phyloP scores from a whole-genome alignment of 1,140 invertebrate species.

The Centruroides sculpturatus region DNA sequence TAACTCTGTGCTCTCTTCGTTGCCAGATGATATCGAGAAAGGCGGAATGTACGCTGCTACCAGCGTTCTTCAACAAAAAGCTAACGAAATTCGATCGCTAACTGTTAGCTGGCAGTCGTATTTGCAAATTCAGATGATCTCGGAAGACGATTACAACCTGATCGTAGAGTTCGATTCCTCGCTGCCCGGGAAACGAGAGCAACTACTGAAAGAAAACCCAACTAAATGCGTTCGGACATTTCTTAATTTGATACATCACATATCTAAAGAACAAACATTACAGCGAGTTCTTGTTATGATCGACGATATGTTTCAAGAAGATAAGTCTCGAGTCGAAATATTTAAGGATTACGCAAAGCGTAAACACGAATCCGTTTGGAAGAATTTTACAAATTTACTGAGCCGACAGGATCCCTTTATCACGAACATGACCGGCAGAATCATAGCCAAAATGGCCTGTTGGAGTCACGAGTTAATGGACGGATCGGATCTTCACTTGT shows the following conservation, averaged over 20 bases:
- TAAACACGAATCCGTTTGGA: slow-evolving; percentile 77
- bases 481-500: slow-evolving; percentile 87
- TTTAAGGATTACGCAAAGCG: slow-evolving; percentile 78
- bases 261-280: slow-evolving; percentile 96
- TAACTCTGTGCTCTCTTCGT: slow-evolving; percentile 10
- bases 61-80: slow-evolving; percentile 81
- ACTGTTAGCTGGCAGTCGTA: slow-evolving; percentile 92
- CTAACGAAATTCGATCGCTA: slow-evolving; percentile 74
- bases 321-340: slow-evolving; percentile 87
- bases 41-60: slow-evolving; percentile 53
- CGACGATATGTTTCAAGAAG: slow-evolving; percentile 83
- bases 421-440: slow-evolving; percentile 75
- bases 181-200: slow-evolving; percentile 37
- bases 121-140: slow-evolving; percentile 91
- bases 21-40: slow-evolving; percentile 27
- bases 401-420: slow-evolving; percentile 95
- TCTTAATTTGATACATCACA: slow-evolving; percentile 80
- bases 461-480: slow-evolving; percentile 89
- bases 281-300: slow-evolving; percentile 97
- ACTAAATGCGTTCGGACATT: slow-evolving; percentile 84
- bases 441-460: slow-evolving; percentile 96
- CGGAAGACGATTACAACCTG: slow-evolving; percentile 81
- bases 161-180: slow-evolving; percentile 66
- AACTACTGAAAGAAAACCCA: slow-evolving; percentile 14
- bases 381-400: slow-evolving; percentile 87